Evolutionary conservation across 2,113 vertebrate species (phyloP), one percentile per base, ranked within the genome.

Genomic region (Glareola pratincola): DNA sequence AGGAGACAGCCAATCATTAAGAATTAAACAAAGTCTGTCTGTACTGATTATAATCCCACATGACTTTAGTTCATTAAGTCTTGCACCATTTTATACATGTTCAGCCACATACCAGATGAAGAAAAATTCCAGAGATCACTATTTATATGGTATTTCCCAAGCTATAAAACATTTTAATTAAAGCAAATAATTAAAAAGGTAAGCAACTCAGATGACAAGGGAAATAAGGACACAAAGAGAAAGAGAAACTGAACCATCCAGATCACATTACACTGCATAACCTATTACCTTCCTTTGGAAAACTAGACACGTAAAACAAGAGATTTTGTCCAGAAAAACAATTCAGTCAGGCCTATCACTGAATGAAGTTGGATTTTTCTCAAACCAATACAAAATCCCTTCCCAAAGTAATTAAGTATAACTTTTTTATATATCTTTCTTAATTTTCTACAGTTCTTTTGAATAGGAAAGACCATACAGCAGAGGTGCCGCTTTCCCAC

Each of bases 111-210:
- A 69, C 3, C 22, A 88, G 37, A 76, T 24, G 14, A 84, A 57
- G 51, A 89, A 91, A 83, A 92, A 41, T 23, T 62, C 79, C 1
- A 14, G n/a, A 36, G 14, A 79, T 43, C 36, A 36, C 20, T 41
- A 26, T 47, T 93, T 67, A 43, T n/a, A 77, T 14, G 22, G 10
- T 22, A 72, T 57, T 95, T 76, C 68, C 32, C 73, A 69, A 94
- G 6, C 15, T 76, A 62, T 32, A 84, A 71, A 84, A 69, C n/a
- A 59, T 57, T 72, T 45, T 43, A 80, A 56, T 79, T 72, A 88
- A 76, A 89, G 37, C n/a, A 90, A 95, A 88, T 84, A 88, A 90
- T 77, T 90, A 81, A 85, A 67, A 80, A 83, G 43, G 47, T 60
- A 92, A 64, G 47, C 50, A 78, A 51, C 34, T 79, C 8, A 3